Evolutionary conservation across 2,888 invertebrate species (phyloP).

Genomic region (Lasioglossum leucozonium): DNA sequence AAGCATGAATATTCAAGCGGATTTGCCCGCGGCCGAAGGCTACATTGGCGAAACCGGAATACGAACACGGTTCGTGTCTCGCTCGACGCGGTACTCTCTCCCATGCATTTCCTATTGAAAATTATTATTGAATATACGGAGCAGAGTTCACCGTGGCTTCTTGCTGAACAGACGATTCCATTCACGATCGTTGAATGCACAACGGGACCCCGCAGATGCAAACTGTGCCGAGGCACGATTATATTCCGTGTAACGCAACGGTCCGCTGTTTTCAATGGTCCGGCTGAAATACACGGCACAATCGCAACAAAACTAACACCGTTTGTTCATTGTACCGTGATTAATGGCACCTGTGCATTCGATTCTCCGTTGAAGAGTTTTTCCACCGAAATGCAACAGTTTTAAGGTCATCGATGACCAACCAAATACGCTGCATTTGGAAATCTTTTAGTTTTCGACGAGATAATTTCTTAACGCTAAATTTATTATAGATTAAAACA

Average conservation of each 20-base stretch:
- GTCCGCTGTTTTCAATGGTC: background rate
- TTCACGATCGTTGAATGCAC: background rate
- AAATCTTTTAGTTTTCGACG: too few species aligned
- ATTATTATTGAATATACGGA: slow-evolving; percentile 39
- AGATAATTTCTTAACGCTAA: too few species aligned
- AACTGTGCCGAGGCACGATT: background rate
- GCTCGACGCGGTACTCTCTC: too few species aligned
- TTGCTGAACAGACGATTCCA: background rate
- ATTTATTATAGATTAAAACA: too few species aligned
- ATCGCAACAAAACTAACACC: background rate
- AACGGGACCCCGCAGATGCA: background rate
- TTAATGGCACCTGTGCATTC: background rate
- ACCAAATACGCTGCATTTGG: too few species aligned
- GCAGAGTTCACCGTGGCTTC: background rate
- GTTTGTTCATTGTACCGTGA: background rate
- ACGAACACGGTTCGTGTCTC: background rate
- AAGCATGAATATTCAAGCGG: slow-evolving; percentile 49
- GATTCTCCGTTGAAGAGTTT: background rate
- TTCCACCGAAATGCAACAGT: background rate
- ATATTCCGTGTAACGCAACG: background rate
- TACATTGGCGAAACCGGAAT: background rate
- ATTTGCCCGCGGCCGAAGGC: background rate
- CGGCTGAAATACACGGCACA: background rate
- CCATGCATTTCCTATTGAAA: background rate
- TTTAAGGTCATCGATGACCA: background rate